Base-by-base conservation (phyloP, 2,888 invertebrate species). In the Timema podura region DNA sequence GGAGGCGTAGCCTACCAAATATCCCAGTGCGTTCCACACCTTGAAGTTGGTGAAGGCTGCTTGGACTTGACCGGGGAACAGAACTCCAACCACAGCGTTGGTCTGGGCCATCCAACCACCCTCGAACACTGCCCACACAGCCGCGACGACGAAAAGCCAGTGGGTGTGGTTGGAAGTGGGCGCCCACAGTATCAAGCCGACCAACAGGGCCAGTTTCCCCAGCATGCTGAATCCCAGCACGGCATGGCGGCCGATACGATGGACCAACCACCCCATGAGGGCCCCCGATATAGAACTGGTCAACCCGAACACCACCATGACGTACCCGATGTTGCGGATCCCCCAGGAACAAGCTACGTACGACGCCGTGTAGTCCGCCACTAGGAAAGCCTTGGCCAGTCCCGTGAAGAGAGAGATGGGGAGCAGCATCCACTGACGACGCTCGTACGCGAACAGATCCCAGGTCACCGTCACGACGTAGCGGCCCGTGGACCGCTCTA, bases 361-460 rank as follows among this genome's bases (percentile, higher is more conserved):
- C 30, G 85, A 83, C 70, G 83, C 82, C 61, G 83, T 84, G 73
- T 83, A 84, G 72, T 85, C 85, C 67, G 88, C 89, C 0, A 85
- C 85, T 65, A 88, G 84, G 80, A 88, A 90, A 0, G 88, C 90
- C 78, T 90, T 89, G 76, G 89, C 87, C 72, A 88, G 79, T 0
- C 91, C 91, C 48, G 88, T 84, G 82, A 89, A 91, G 65, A 89
- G 82, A 30, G 89, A 90, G 68, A 91, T 80, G 6, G 86, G 86
- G 73, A 90, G 83, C 46, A 91, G 80, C 54, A 91, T 80, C 44
- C 89, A 76, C 78, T 89, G 89, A 68, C 86, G 83, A 0, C 84
- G 85, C 70, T 88, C 84, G 71, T 83, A 30, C 30, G 30, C 30
- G 30, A 30, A 30, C 30, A 30, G 30, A 1, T 30, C 30, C 30